Evolutionary conservation across 35 echinoderm and acorn worm genomes (phyloP), one percentile per base, ranked within the genome.

Genomic region (Eucidaris tribuloides): DNA sequence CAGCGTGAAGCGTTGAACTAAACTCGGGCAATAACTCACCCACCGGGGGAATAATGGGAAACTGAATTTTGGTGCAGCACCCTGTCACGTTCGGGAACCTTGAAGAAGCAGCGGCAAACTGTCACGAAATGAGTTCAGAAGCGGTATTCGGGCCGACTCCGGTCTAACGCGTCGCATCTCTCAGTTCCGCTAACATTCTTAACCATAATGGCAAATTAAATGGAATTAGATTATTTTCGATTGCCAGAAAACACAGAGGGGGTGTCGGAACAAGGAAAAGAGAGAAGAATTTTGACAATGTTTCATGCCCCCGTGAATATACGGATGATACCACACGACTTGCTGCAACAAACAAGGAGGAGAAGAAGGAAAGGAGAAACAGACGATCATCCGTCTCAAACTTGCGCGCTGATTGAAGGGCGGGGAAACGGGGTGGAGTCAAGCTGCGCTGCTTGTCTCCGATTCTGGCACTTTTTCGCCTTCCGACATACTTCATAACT

Each of bases 11-110:
- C 44, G 68, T 42, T 74, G 41, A n/a, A 22, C 35, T 38, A 74
- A 74, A 27, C 37, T 74, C 24, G 24, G 68, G 68, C 68, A 74
- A 74, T 74, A 74, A 74, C 68, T 74, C 68, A 74, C 68, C 44
- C 68, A 36, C 68, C 40, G 37, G 68, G 68, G 41, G 68, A 40
- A 74, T 74, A 74, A 74, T 74, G n/a, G 68, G 37, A 74, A 40
- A 40, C 41, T 42, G 44, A 44, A 74, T 18, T 74, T 23, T 6
- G 68, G 68, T 22, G 15, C 7, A 3, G 38, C 14, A 52, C 9
- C 9, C 48, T 52, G 48, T 52, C 9, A 52, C n/a, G 48, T 52
- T 52, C 9, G 48, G 48, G 48, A 52, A 52, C 48, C 48, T 52
- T 52, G 48, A 52, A 9, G 48, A 52, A 9, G 48, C 48, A 11